A percentile compares a stretch with the other conserved stretches of the same genome.
These are phyloP conservation scores for Sphecodes monilicornis DNA, from an alignment of 2,888 invertebrate genomes.

Conservation along the genomic window DNA sequence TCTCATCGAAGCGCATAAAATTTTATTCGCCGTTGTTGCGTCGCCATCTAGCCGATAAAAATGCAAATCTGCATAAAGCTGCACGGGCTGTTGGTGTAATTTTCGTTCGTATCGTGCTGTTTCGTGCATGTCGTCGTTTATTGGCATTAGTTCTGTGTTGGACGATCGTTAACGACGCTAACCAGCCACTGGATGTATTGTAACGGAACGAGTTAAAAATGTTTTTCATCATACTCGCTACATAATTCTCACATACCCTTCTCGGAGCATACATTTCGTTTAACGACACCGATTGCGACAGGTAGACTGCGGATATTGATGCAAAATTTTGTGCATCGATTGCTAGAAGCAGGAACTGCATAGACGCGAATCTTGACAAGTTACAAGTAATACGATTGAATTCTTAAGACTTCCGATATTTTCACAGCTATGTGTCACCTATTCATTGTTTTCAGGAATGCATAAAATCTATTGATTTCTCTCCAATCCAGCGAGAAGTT, in stretches of 20 bases:
- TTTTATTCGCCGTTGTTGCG: background rate
- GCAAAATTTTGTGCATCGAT: background rate
- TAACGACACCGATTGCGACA: background rate
- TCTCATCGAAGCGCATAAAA: background rate
- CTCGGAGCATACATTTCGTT: background rate
- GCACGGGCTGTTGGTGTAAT: background rate
- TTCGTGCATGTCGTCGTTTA: background rate
- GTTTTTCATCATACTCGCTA: background rate
- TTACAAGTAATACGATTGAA: background rate
- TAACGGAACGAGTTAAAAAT: background rate
- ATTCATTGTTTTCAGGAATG: too few relatives aligned
- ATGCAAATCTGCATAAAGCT: background rate
- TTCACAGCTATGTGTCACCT: too few relatives aligned
- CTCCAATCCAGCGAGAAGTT: too few relatives aligned
- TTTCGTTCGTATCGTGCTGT: background rate
- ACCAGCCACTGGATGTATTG: background rate
- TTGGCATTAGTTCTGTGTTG: background rate
- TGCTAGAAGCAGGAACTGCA: background rate
- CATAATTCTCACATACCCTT: background rate
- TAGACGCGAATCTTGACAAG: background rate
- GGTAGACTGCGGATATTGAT: background rate
- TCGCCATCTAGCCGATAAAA: background rate
- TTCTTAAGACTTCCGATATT: too few relatives aligned
- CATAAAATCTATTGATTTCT: too few relatives aligned
- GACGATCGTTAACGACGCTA: background rate